Evolutionary conservation across 1,140 invertebrate genomes (phyloP).

Genomic region (Eubasilissa regina): DNA sequence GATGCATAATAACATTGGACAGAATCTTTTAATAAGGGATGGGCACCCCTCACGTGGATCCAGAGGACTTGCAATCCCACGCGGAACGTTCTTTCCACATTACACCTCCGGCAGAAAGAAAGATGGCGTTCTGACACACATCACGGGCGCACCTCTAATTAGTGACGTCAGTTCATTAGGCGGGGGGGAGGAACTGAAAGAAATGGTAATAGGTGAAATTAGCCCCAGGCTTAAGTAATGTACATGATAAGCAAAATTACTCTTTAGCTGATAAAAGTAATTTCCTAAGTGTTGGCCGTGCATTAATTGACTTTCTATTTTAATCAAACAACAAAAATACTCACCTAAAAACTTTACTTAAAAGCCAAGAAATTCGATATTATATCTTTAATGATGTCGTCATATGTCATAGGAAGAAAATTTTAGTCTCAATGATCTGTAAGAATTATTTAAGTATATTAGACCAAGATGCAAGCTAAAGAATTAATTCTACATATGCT

Average conservation of each 20-base stretch:
- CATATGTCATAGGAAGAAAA: too few relatives aligned
- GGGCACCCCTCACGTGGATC: too few relatives aligned
- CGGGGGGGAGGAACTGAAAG: slow-evolving; percentile 45
- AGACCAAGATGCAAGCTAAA: too few relatives aligned
- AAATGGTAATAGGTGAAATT: slow-evolving; percentile 57
- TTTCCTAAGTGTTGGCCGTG: slow-evolving; percentile 43
- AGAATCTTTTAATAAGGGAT: too few relatives aligned
- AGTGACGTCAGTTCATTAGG: slow-evolving; percentile 55
- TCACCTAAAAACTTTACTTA: background rate
- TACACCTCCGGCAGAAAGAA: background rate
- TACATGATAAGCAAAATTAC: slow-evolving; percentile 56
- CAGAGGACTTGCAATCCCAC: too few relatives aligned
- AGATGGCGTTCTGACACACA: slow-evolving; percentile 10
- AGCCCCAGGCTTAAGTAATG: slow-evolving; percentile 58
- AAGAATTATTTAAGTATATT: too few relatives aligned
- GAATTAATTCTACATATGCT: too few relatives aligned
- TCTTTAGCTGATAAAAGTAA: slow-evolving; percentile 34
- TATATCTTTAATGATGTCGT: too few relatives aligned
- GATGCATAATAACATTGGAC: too few relatives aligned
- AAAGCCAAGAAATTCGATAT: too few relatives aligned
- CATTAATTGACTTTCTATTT: slow-evolving; percentile 41
- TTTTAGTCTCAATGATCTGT: too few relatives aligned
- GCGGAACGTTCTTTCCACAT: background rate
- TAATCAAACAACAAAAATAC: slow-evolving; percentile 5
- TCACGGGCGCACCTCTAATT: slow-evolving; percentile 59